Evolutionary conservation across 2,888 invertebrate species (phyloP), one percentile per base, ranked within the genome.

Genomic region (Hyles lineata): DNA sequence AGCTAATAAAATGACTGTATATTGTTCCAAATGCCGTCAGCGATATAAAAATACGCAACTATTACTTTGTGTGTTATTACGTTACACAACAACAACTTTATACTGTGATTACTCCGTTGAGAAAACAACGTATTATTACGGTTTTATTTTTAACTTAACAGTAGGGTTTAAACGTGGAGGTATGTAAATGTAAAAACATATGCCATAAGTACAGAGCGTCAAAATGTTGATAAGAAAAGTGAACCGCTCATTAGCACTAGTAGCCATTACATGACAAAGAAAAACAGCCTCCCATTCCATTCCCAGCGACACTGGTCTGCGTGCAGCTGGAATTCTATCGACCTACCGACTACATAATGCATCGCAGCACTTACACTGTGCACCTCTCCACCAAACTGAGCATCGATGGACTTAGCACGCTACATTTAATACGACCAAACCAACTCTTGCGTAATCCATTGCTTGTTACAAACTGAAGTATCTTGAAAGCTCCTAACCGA

Each of bases 341-440:
- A 86, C 86, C 82, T 82, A 79, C 82, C 82, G 80, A 79, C 87
- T 92, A 88, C 89, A 92, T 91, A 87, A 91, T 91, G 89, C 90
- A 91, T 89, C 87, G 84, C 85, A 86, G 87, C 90, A 90, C 90
- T 91, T 89, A 89, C 86, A 87, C 83, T 82, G 84, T 82, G 85
- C 85, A 84, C 86, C 85, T 84, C 87, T 84, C 82, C 80, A 78
- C 80, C 78, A 76, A 76, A 73, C 83, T 78, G 80, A 83, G 79
- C 80, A 82, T 82, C 80, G 79, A 77, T 81, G 79, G 78, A 81
- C 62, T 81, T 77, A 74, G 63, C 73, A 77, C 80, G 81, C 82
- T 82, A 83, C 81, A 86, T 86, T 86, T 79, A 75, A 71, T 73
- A 72, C 80, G 81, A 77, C 35, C 3, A n/a, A 73, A 19, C 17